Evolutionary conservation across 2,113 vertebrate genomes (phyloP), one percentile per base, ranked within the genome.

Genomic region (Ptilonorhynchus violaceus): DNA sequence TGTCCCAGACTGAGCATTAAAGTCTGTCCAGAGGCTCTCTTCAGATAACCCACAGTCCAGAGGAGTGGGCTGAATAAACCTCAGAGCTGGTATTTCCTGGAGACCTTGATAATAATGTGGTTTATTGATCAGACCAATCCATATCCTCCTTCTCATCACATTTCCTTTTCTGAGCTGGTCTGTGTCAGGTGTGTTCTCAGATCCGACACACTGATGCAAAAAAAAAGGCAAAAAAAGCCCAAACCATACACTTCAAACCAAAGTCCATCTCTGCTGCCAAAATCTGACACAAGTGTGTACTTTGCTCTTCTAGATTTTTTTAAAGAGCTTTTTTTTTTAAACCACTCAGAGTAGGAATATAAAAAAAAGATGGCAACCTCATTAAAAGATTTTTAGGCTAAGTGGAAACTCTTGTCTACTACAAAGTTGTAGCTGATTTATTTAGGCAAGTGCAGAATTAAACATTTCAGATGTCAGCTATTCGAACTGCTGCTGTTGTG

Each of bases 381-480:
- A 13, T 73, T 59, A 79, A 11, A 82, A 76, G 78, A 30, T 53
- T 83, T 91, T 77, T 77, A 89, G 77, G 59, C 72, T 60, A 58
- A 37, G 53, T 85, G 74, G 62, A 92, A 90, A 52, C 28, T 63
- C 53, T 72, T 88, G 82, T 92, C 82, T 79, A 2, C 58, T 60
- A 56, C 37, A 23, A 76, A 83, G 70, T 64, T 85, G 64, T 60
- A 90, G 63, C 46, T 87, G 55, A 92, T 91, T 33, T 41, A 35
- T 73, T 81, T 67, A 77, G 87, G 59, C 90, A 95, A 70, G 82
- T 90, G 70, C 44, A 88, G 46, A 94, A 90, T 66, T 16, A 69
- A 64, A 50, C 53, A 39, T 46, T 92, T 76, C 3, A 1, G 37
- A 68, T 90, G 49, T 13, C 74, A 93, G 41, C 55, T 88, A 4